Base-by-base conservation (phyloP, 2,797 vertebrate genomes). In the Girardinus metallicus region DNA sequence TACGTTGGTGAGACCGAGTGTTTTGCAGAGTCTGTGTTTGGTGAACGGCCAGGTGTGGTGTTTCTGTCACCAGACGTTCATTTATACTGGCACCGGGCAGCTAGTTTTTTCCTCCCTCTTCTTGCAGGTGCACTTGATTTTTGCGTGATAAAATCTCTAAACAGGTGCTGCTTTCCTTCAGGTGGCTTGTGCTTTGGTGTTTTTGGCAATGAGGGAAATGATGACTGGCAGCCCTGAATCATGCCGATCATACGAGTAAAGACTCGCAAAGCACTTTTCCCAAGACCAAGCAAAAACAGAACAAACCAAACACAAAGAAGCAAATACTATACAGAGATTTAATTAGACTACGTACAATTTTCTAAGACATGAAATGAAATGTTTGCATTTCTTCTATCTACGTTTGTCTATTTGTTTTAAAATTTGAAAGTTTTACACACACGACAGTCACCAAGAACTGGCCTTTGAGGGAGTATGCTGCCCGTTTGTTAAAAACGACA, bases 171-270 rank as follows among this genome's bases (percentile, higher is more conserved):
- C 0, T 60, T 4, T 11, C n/a, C 13, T 11, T 51, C 13, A 43
- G 41, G 34, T 31, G 13, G 39, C 26, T 29, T 57, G 64, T 23
- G 49, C 34, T 72, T 80, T 66, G 31, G 76, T 74, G 77, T 73
- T 80, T 57, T 68, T 86, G 78, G 77, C 76, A 46, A 4, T 1
- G 39, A 57, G 0, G 31, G 68, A 0, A 26, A 44, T 6, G 6
- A 39, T 62, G 36, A 1, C 4, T 79, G 8, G 4, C 3, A 34
- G 18, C 11, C 29, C 74, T 83, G 29, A 70, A 72, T 79, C 53
- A 70, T 16, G 11, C 2, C 5, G 31, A 71, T 79, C 76, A n/a
- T n/a, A n/a, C 66, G 53, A 53, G 60, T 55, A 36, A 78, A 81
- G 73, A 13, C 18, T 43, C 31, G 26, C 41, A 1, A 18, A 39